Conservation (phyloP, 2,797 vertebrate species). For the Cynopterus sphinx region DNA sequence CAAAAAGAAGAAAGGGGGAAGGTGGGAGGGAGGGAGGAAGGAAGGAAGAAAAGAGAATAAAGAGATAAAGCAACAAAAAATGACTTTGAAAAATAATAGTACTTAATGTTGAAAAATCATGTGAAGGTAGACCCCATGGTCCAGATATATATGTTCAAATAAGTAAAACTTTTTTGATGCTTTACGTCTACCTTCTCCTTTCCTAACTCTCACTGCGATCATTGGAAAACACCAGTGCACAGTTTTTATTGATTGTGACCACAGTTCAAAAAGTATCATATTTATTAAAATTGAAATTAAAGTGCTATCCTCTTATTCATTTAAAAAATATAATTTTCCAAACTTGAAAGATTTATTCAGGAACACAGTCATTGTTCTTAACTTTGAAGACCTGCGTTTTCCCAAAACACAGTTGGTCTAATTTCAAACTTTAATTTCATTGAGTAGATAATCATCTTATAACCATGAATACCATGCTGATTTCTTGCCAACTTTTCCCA, state of each 20-base stretch:
- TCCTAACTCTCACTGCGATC: neutral
- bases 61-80: neutral
- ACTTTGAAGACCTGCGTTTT: slow-evolving; percentile 31
- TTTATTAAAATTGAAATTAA: neutral
- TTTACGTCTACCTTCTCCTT: neutral
- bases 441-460: slow-evolving; percentile 67
- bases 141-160: neutral
- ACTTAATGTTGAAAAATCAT: neutral
- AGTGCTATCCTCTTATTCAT: neutral
- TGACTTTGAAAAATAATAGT: neutral
- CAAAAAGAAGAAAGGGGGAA: neutral
- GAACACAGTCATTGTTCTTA: neutral
- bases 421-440: slow-evolving; percentile 72
- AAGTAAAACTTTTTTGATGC: neutral
- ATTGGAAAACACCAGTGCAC: neutral
- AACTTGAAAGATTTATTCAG: slow-evolving; percentile 6
- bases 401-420: neutral
- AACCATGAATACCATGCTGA: neutral
- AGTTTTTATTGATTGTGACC: neutral
- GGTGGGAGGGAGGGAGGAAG: neutral
- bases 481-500: neutral
- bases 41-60: neutral
- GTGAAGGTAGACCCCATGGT: neutral
- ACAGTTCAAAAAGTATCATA: neutral
- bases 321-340: slow-evolving; percentile 1